Evolutionary conservation across 2,888 invertebrate species (phyloP), one percentile per base, ranked within the genome.

Genomic region (Morpho deidamia): DNA sequence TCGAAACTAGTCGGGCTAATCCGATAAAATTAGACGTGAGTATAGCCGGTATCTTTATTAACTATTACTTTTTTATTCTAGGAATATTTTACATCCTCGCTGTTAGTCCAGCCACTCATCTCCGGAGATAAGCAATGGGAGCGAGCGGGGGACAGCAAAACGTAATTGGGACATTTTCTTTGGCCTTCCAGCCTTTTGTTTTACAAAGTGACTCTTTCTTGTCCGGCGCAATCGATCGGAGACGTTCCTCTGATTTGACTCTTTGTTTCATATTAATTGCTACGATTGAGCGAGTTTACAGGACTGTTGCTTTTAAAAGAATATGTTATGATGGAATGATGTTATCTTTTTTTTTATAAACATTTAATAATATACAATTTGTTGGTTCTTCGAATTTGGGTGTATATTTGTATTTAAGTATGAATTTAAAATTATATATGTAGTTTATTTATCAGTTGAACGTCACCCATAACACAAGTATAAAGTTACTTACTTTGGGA

Each of bases 121-220:
- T 8, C 42, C 63, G 62, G 67, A 58, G 63, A 58, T 59, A 54
- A 56, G 59, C 55, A 44, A 51, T 61, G 64, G 63, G 53, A 66
- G 62, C 59, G 63, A 57, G 57, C 50, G 68, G 69, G 60, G 64
- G 66, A 60, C 66, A 69, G 69, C 69, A 69, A 72, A 78, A 79
- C 85, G 83, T 87, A 87, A 88, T 87, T 88, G 87, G 88, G 86
- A 86, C 85, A 86, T 87, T 86, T 88, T 88, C 85, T 82, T 85
- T 70, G 72, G 82, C 81, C 76, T 79, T 56, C 76, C 75, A 69
- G 74, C 56, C 53, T 56, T 59, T 88, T 88, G 87, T 87, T 87
- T 87, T 84, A 81, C 80, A 82, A 82, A 86, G 83, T 80, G 86
- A 82, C 82, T 83, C 76, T 77, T 80, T 76, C 81, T 81, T 75